A percentile compares a stretch with the other conserved stretches of the same genome.
These are phyloP conservation scores for Antechinus stuartii DNA, from an alignment of 2,113 vertebrate genomes.

Conservation along the genomic window DNA sequence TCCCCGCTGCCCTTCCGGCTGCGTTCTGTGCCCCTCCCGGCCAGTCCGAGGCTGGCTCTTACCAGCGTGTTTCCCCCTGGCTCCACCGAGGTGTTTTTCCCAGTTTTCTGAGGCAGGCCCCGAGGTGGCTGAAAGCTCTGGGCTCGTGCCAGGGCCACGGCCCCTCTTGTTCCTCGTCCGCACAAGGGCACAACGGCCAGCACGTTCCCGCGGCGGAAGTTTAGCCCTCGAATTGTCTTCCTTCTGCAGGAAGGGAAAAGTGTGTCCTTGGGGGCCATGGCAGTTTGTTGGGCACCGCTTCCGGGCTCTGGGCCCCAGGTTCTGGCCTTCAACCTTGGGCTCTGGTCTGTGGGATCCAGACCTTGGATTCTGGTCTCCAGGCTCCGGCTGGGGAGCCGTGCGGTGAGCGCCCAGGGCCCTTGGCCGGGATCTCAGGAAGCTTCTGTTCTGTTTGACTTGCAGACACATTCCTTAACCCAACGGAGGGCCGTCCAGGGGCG, in stretches of 20 bases:
- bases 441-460: constrained; percentile 64
- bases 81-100: background rate
- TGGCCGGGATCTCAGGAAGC: background rate
- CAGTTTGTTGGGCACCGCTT: background rate
- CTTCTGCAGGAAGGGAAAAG: background rate
- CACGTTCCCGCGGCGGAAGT: background rate
- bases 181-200: too few species aligned
- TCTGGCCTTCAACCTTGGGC: too few species aligned
- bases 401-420: too few species aligned
- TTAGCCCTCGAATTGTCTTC: constrained; percentile 11
- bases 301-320: too few species aligned
- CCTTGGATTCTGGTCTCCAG: background rate
- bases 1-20: background rate
- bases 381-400: too few species aligned
- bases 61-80: background rate
- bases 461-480: constrained; percentile 99
- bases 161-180: background rate
- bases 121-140: background rate
- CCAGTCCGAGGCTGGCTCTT: background rate
- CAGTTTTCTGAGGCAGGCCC: background rate
- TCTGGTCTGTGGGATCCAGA: background rate
- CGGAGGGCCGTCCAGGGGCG: constrained; percentile 97
- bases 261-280: background rate
- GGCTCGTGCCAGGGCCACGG: too few species aligned
- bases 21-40: background rate